Evolutionary conservation across 1,140 invertebrate species (phyloP), one percentile per base, ranked within the genome.

Genomic region (Cotesia chilonis): DNA sequence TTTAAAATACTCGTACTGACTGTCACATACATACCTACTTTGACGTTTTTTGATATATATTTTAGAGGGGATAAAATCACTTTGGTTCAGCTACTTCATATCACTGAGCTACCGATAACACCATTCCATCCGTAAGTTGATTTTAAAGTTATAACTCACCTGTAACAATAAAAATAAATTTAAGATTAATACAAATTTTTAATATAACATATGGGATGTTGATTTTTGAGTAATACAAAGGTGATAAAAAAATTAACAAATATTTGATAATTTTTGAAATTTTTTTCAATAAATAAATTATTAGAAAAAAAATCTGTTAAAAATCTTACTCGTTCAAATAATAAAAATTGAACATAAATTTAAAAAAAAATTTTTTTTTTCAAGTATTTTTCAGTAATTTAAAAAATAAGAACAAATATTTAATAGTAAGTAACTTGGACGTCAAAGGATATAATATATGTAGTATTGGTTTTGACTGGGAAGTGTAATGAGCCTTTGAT

Each of bases 111-210:
- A 28, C 28, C 28, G 28, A 28, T 28, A 28, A 28, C 28, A 61
- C 37, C 20, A 36, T 10, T 59, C 28, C 17, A 63, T 35, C 68
- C 41, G 37, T 63, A 61, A 57, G n/a, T 57, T 57, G 74, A 75
- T 77, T 76, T 77, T 73, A 73, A 78, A 80, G 5, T 65, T 77
- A 57, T 52, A 71, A 81, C 83, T 86, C 77, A 85, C 83, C 84
- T 85, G 80, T 67, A 84, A 86, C 82, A 84, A 54, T 47, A 47
- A 6, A 47, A 47, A 47, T 47, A 81, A 67, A 79, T 78, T 17
- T 66, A 47, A 73, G 71, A 68, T 66, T 64, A 67, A 6, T 65
- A 74, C 74, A 71, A 68, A 28, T 12, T 41, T n/a, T 36, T 41
- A 17, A 55, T 14, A 68, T 37, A 54, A 6, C 9, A 51, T 51